Conservation (phyloP, 2,888 invertebrate genomes). For the Oscheius sp. region DNA sequence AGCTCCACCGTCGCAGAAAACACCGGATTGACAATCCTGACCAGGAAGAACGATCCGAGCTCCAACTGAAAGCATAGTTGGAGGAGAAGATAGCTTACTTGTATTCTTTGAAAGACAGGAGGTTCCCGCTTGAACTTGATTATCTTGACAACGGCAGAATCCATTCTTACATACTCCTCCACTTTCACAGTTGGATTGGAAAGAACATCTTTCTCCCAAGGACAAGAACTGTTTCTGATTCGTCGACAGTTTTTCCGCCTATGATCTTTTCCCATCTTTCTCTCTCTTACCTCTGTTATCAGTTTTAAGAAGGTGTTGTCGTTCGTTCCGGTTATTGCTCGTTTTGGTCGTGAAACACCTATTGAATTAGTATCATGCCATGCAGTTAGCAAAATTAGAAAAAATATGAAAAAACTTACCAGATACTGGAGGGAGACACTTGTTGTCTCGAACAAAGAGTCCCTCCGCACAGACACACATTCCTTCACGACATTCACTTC, state of each 20-base stretch:
- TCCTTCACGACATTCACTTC: conserved; percentile 54
- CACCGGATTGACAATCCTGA: conserved; percentile 44
- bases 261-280: neutral
- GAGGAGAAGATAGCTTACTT: neutral
- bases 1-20: conserved; percentile 67
- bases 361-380: conserved; percentile 6
- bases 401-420: conserved; percentile 34
- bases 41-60: conserved; percentile 59
- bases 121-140: conserved; percentile 24
- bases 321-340: conserved; percentile 5
- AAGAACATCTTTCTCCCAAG: conserved; percentile 30
- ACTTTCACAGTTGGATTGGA: conserved; percentile 1
- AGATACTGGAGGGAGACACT: conserved; percentile 44
- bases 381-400: conserved; percentile 14
- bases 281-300: conserved; percentile 3
- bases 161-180: conserved; percentile 24
- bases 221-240: neutral
- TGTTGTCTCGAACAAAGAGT: conserved; percentile 42
- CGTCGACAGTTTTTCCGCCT: conserved; percentile 8
- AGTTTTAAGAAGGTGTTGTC: conserved; percentile 18
- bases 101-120: conserved; percentile 17
- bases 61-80: conserved; percentile 45
- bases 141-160: conserved; percentile 38
- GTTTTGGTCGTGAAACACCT: neutral
- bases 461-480: conserved; percentile 55